Evolutionary conservation across 2,113 vertebrate genomes (phyloP).

Genomic region (Catharus minimus): DNA sequence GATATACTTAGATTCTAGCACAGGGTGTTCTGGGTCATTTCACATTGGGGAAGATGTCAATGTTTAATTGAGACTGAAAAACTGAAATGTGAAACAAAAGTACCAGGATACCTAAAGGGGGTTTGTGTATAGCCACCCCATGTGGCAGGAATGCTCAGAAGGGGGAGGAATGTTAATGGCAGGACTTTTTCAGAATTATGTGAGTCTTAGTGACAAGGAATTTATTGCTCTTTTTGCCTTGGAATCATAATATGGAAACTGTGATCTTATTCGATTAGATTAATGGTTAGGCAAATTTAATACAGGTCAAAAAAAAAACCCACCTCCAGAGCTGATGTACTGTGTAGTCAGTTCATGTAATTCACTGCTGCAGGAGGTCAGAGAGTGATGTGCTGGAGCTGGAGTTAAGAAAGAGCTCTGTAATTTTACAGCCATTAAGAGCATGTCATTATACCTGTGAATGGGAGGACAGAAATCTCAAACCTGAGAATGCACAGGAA

Average conservation of each 20-base stretch:
- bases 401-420: constrained; percentile 57
- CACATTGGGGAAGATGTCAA: neutral
- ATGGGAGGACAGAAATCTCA: constrained; percentile 33
- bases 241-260: constrained; percentile 19
- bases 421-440: constrained; percentile 69
- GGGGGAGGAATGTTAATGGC: neutral
- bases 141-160: neutral
- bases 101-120: neutral
- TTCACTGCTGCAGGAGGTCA: constrained; percentile 59
- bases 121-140: neutral
- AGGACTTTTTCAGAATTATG: constrained; percentile 9
- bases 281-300: constrained; percentile 58
- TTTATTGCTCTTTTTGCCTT: constrained; percentile 22
- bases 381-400: constrained; percentile 28
- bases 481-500: neutral
- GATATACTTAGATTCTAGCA: neutral
- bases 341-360: constrained; percentile 51
- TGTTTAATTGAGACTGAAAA: constrained; percentile 35
- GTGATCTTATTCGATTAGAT: constrained; percentile 50
- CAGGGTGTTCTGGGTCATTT: neutral
- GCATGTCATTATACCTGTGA: constrained; percentile 51
- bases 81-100: neutral
- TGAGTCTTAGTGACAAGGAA: neutral
- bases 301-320: constrained; percentile 29
- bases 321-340: neutral